Evolutionary conservation across 37 sponge, comb jelly and placozoan genomes (phyloP).

Genomic region (Halisarca cf. caerulea): DNA sequence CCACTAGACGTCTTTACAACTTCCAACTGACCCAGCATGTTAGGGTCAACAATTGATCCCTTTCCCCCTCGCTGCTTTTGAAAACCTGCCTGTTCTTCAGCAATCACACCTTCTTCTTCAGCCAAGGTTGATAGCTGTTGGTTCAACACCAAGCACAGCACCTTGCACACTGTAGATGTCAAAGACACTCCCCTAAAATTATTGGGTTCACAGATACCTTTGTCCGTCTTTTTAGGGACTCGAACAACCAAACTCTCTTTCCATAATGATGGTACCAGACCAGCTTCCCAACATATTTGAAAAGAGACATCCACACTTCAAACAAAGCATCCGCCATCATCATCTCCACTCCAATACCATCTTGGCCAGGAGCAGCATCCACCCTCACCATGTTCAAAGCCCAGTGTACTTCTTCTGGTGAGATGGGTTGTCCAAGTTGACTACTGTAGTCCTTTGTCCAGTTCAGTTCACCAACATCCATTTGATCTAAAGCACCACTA

Average conservation of each 20-base stretch:
- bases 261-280: not conserved
- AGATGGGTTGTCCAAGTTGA: too few species aligned
- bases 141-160: conserved; percentile 2
- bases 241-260: conserved; percentile 5
- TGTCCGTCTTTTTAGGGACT: not conserved
- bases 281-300: conserved; percentile 3
- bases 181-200: not conserved
- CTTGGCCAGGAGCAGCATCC: not conserved
- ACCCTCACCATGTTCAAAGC: too few species aligned
- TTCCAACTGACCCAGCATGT: too few species aligned
- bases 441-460: too few species aligned
- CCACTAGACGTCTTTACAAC: too few species aligned
- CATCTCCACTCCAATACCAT: not conserved
- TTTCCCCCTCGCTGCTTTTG: too few species aligned
- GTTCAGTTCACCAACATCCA: too few species aligned
- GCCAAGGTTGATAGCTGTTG: not conserved
- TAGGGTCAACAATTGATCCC: too few species aligned
- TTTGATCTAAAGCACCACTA: too few species aligned
- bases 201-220: not conserved
- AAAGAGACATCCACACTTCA: conserved; percentile 8
- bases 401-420: too few species aligned
- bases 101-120: not conserved
- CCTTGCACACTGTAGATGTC: not conserved
- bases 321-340: not conserved
- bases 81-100: not conserved